phyloP scores from a whole-genome alignment of 1,140 invertebrate species.

The Bradynema listronoti region DNA sequence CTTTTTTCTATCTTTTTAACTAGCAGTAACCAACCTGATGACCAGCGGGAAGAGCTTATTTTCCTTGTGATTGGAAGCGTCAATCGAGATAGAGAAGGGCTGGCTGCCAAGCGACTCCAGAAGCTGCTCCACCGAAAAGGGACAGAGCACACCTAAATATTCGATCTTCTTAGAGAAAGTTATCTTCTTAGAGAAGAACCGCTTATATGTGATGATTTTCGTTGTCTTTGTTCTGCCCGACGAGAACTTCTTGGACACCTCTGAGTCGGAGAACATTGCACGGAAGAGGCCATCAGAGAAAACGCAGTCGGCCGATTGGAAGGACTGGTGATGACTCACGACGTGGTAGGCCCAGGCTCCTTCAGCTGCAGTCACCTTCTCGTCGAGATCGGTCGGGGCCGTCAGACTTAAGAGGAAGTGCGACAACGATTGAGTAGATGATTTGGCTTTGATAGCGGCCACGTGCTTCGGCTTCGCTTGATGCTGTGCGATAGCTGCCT shows the following conservation, averaged over 20 bases:
- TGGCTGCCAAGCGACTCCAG: slow-evolving; percentile 12
- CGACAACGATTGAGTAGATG: no score
- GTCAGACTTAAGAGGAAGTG: background rate
- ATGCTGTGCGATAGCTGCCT: no score
- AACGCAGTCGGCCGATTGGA: background rate
- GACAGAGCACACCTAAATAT: slow-evolving; percentile 7
- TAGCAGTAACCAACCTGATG: slow-evolving; percentile 7
- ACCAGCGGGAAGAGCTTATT: slow-evolving; percentile 16
- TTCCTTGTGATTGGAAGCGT: slow-evolving; percentile 19
- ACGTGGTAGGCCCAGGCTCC: background rate
- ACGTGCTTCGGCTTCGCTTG: no score
- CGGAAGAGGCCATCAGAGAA: slow-evolving; percentile 2
- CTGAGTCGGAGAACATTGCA: slow-evolving; percentile 3
- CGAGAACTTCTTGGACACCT: slow-evolving; percentile 1
- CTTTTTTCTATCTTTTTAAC: background rate
- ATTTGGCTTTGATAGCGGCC: no score
- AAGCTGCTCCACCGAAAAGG: slow-evolving; percentile 11
- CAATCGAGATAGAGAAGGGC: slow-evolving; percentile 11
- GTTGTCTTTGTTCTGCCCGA: background rate
- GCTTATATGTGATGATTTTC: slow-evolving; percentile 1
- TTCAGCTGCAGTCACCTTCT: background rate
- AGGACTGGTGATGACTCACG: slow-evolving; percentile 1
- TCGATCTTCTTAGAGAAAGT: background rate
- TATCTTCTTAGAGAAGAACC: background rate
- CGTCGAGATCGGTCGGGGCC: background rate